Percentiles rank a stretch among this genome's conserved stretches.
Conservation (phyloP, 2,797 vertebrate genomes). For the Onychomys leucogaster region DNA sequence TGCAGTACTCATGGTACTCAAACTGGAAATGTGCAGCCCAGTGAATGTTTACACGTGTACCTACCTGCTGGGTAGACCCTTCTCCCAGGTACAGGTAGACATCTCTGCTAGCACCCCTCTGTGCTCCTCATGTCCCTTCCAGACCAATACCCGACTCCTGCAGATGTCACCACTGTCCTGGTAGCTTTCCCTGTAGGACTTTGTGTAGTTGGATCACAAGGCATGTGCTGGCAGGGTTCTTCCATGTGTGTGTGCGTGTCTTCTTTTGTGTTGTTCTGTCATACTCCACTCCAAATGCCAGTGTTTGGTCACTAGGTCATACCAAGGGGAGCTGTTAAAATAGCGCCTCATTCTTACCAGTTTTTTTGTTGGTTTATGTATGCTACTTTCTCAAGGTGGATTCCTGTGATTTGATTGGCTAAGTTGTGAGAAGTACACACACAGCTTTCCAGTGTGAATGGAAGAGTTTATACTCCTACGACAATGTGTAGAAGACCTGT, state of each 20-base stretch:
- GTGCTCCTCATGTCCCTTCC: background rate
- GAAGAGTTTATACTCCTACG: background rate
- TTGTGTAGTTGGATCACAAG: background rate
- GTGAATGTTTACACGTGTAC: background rate
- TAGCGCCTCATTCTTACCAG: background rate
- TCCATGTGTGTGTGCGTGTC: background rate
- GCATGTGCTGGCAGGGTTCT: background rate
- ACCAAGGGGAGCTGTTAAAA: background rate
- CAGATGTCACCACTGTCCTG: background rate
- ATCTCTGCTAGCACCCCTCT: background rate
- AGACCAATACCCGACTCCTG: background rate
- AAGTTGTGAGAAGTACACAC: background rate
- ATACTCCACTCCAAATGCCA: background rate
- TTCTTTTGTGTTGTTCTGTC: background rate
- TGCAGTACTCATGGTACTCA: background rate
- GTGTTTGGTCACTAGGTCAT: background rate
- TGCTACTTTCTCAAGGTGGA: background rate
- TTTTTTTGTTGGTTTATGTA: background rate
- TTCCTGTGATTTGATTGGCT: background rate
- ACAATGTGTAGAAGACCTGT: background rate
- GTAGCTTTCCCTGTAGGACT: background rate
- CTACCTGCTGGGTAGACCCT: background rate
- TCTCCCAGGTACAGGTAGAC: background rate
- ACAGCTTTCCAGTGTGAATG: background rate
- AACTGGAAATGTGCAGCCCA: background rate